A percentile compares a stretch with the other conserved stretches of the same genome.
Evolutionary conservation across 1,140 invertebrate genomes (phyloP).

Genomic region (Trichonephila clavata): DNA sequence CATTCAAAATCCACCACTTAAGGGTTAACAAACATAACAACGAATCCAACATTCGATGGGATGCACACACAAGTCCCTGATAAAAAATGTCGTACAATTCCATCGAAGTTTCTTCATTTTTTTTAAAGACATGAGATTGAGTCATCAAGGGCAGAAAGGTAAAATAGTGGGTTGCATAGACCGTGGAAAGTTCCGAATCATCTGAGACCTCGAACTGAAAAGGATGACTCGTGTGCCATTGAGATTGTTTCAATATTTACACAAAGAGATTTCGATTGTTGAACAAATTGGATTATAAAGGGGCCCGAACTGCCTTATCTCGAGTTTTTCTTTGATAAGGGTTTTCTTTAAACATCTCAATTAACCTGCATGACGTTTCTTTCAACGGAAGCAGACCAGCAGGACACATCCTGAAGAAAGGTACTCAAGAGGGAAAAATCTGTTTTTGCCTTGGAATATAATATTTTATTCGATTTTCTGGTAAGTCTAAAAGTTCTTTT

Average conservation of each 20-base stretch:
- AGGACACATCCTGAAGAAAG: neutral
- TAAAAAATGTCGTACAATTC: neutral
- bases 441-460: neutral
- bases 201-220: neutral
- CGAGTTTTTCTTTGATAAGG: neutral
- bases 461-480: neutral
- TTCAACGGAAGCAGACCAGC: neutral
- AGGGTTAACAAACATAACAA: neutral
- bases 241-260: constrained; percentile 18
- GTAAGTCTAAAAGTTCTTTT: too few relatives aligned
- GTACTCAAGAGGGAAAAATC: neutral
- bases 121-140: neutral
- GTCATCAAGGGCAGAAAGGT: neutral
- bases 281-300: neutral
- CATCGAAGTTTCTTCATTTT: neutral
- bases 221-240: neutral
- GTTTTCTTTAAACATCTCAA: neutral
- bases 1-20: neutral
- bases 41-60: neutral
- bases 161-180: neutral
- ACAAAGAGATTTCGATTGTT: neutral
- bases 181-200: neutral
- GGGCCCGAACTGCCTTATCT: neutral
- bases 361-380: neutral
- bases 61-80: neutral